Percentiles rank a stretch among this genome's conserved stretches.
phyloP scores from a whole-genome alignment of 2,888 invertebrate species.

The Pachydiplax longipennis region DNA sequence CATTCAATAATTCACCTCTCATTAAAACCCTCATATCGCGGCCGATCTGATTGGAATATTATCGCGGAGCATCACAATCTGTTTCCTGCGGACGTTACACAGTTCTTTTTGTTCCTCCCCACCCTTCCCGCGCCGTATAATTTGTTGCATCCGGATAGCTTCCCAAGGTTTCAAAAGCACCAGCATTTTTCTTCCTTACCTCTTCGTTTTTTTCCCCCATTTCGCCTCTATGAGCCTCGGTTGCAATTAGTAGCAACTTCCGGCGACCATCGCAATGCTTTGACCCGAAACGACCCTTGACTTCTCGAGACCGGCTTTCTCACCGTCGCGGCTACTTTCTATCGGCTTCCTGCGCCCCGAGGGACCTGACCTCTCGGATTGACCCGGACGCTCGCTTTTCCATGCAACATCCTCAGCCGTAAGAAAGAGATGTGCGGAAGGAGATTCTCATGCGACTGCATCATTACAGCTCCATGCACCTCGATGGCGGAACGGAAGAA shows the following conservation, averaged over 20 bases:
- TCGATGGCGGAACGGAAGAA: neutral
- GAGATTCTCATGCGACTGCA: neutral
- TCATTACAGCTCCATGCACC: neutral
- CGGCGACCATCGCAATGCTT: neutral
- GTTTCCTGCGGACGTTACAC: neutral
- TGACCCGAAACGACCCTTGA: constrained; percentile 1
- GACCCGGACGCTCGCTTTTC: neutral
- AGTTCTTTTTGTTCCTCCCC: neutral
- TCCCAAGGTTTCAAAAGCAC: neutral
- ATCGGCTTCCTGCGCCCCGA: neutral
- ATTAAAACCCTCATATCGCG: neutral
- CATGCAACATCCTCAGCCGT: neutral
- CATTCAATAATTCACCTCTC: neutral
- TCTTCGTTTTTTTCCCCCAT: neutral
- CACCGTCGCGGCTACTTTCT: constrained; percentile 27
- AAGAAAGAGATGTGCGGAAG: neutral
- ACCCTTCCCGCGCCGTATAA: neutral
- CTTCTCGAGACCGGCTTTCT: constrained; percentile 5
- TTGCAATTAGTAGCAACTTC: constrained; percentile 40
- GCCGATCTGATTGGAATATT: neutral
- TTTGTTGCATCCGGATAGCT: constrained; percentile 34
- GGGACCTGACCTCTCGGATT: neutral
- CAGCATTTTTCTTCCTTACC: neutral
- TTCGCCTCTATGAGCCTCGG: constrained; percentile 16
- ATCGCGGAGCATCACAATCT: neutral